phyloP scores from a whole-genome alignment of 1,140 invertebrate genomes.

The Scylla paramamosain region DNA sequence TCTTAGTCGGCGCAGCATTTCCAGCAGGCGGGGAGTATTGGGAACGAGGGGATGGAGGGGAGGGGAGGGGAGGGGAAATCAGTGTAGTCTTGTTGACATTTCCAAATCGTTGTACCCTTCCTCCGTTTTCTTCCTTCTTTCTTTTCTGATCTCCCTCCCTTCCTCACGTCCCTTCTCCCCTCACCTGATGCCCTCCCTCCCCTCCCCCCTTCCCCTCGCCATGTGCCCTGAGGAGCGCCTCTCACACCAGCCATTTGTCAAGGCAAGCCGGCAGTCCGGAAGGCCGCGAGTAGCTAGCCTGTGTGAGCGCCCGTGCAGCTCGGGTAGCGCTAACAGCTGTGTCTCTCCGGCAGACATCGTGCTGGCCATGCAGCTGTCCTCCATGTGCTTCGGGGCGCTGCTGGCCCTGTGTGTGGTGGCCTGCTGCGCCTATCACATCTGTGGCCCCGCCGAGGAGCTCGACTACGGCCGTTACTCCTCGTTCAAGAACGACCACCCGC shows the following conservation, averaged over 20 bases:
- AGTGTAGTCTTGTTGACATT: background rate
- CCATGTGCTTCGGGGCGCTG: conserved; percentile 69
- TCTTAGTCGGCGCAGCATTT: background rate
- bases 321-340: background rate
- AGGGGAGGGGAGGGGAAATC: too few species aligned
- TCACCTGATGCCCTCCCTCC: background rate
- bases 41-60: too few species aligned
- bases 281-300: background rate
- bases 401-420: conserved; percentile 67
- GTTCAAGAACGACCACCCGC: conserved; percentile 46
- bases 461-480: conserved; percentile 58
- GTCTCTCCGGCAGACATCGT: conserved; percentile 68
- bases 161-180: background rate
- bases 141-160: background rate
- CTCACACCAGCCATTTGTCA: background rate
- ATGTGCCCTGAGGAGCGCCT: background rate
- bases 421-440: conserved; percentile 72
- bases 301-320: background rate
- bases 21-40: too few species aligned
- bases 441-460: conserved; percentile 66
- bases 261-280: too few species aligned
- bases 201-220: background rate
- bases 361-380: conserved; percentile 68
- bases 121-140: too few species aligned
- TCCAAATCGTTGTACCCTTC: background rate